Base-by-base conservation (phyloP, 37 sponge, comb jelly and placozoan genomes). In the Amphimedon queenslandica region DNA sequence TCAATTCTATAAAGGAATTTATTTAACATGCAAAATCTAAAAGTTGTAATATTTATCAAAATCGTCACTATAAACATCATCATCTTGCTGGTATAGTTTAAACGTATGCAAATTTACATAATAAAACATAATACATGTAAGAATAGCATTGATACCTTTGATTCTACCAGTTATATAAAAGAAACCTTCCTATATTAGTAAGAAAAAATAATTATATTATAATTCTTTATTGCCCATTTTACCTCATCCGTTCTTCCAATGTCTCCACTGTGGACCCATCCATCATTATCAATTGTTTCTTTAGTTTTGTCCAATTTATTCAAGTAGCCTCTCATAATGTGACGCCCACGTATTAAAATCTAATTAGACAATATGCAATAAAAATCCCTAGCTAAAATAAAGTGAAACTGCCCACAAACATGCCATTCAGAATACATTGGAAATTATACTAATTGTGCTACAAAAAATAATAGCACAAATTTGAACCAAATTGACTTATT, bases 201-300 rank as follows among this genome's bases (percentile, higher is more conserved):
- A n/a, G n/a, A n/a, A n/a, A 20, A 41, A 37, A 2, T 24, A 23
- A 47, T 28, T 32, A 43, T 43, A 55, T 71, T 1, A 23, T n/a
- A 32, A 34, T 3, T 65, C 21, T 30, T n/a, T 41, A 4, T 69
- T 1, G 1, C 11, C 2, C 35, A 77, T 3, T 74, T 56, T 33
- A 72, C 73, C 36, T 75, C 60, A 65, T 94, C 96, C 37, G 73
- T 36, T 6, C 66, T 73, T 3, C 92, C 96, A 36, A 94, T 63
- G 82, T 94, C 96, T 0, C 93, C 96, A 57, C 89, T 70, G 73
- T 94, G 89, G 3, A 91, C 70, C 96, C 96, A 94, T 8, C 96
- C 96, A 30, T 84, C 82, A 35, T 87, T 82, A 60, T 94, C 92
- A 83, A 94, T 87, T 61, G 89, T 66, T 42, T 88, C 82, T 55